A percentile compares a stretch with the other conserved stretches of the same genome.
Conservation (phyloP, 2,888 invertebrate species). For the Drosophila diplacantha region DNA sequence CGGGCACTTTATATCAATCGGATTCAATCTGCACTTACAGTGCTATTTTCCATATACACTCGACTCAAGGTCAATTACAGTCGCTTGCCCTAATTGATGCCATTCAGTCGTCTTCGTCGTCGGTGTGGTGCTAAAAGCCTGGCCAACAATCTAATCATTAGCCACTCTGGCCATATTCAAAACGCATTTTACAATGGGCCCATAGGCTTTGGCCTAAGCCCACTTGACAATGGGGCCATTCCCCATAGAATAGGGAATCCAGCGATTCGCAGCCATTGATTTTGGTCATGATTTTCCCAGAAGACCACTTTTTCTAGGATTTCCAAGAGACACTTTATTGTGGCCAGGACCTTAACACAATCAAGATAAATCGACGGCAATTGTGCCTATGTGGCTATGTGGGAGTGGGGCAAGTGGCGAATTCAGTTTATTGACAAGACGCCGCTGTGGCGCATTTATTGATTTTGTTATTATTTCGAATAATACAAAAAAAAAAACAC, state of each 20-base stretch:
- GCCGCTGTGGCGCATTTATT: slow-evolving; percentile 62
- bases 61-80: slow-evolving; percentile 31
- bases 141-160: slow-evolving; percentile 33
- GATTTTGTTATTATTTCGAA: slow-evolving; percentile 60
- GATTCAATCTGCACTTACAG: slow-evolving; percentile 30
- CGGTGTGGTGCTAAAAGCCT: slow-evolving; percentile 18
- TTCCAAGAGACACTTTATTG: slow-evolving; percentile 60
- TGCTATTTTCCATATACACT: slow-evolving; percentile 7
- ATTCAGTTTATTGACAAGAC: slow-evolving; percentile 61
- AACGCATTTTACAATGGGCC: slow-evolving; percentile 37
- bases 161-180: slow-evolving; percentile 35
- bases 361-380: slow-evolving; percentile 68
- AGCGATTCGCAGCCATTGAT: slow-evolving; percentile 30
- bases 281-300: slow-evolving; percentile 20
- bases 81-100: slow-evolving; percentile 33
- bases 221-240: slow-evolving; percentile 30
- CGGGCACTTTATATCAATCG: slow-evolving; percentile 28
- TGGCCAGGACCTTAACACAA: slow-evolving; percentile 46
- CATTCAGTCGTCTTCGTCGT: slow-evolving; percentile 20
- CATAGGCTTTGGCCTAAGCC: slow-evolving; percentile 25
- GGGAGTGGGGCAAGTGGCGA: background rate
- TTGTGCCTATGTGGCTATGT: slow-evolving; percentile 57
- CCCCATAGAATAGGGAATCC: slow-evolving; percentile 5
- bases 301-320: slow-evolving; percentile 52
- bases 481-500: slow-evolving; percentile 11